phyloP scores from a whole-genome alignment of 2,888 invertebrate species.

The Sussaba pulchella region DNA sequence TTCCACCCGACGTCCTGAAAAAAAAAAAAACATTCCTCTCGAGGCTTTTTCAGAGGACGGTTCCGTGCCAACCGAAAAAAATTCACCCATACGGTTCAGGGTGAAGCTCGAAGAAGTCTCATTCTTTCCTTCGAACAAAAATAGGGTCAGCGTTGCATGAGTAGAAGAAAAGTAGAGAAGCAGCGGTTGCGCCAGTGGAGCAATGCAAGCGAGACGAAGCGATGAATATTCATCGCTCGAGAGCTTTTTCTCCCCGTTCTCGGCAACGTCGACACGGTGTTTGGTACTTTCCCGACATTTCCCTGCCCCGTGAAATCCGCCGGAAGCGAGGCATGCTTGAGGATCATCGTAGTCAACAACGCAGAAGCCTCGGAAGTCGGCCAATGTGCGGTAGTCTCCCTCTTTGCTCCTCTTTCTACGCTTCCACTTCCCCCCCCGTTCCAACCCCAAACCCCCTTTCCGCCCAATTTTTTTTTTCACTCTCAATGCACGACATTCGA shows the following conservation, averaged over 20 bases:
- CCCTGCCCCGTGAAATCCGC: constrained; percentile 30
- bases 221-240: constrained; percentile 81
- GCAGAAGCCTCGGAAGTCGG: constrained; percentile 72
- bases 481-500: background rate
- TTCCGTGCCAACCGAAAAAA: constrained; percentile 37
- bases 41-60: background rate
- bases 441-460: constrained; percentile 24
- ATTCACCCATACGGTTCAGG: constrained; percentile 28
- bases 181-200: constrained; percentile 51
- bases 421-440: too few species aligned
- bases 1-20: constrained; percentile 7
- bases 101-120: constrained; percentile 17
- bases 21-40: constrained; percentile 2
- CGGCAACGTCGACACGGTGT: constrained; percentile 54
- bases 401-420: constrained; percentile 32
- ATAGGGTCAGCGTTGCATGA: constrained; percentile 59
- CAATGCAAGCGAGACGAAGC: constrained; percentile 75
- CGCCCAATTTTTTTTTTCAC: constrained; percentile 28
- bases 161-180: constrained; percentile 44
- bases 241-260: constrained; percentile 73
- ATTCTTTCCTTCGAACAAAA: constrained; percentile 52
- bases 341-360: constrained; percentile 73
- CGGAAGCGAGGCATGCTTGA: constrained; percentile 57
- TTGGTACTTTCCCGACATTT: constrained; percentile 56
- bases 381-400: constrained; percentile 42